Percentiles rank a stretch among this genome's conserved stretches.
Evolutionary conservation across 2,888 invertebrate species (phyloP).

Genomic region (Diarsia rubi): DNA sequence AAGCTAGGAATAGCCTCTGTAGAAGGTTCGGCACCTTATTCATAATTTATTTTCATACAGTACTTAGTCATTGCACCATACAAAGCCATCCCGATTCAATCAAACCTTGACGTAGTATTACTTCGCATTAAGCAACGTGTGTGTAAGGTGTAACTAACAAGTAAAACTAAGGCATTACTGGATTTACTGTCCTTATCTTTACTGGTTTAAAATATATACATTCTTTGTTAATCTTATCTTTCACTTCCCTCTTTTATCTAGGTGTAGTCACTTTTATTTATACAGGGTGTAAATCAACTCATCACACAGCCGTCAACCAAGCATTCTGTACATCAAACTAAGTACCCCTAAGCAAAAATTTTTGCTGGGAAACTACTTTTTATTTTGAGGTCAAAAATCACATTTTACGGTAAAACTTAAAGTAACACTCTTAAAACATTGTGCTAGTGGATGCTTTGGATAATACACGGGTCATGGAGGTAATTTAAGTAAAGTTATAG

Average conservation of each 20-base stretch:
- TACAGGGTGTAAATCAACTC: no score
- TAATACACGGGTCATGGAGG: no score
- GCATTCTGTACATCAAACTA: no score
- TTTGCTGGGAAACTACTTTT: no score
- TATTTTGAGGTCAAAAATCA: no score
- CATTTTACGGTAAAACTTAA: no score
- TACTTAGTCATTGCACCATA: constrained; percentile 8
- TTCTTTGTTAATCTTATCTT: constrained; percentile 1
- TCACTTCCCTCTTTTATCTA: not conserved
- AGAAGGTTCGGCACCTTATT: not conserved
- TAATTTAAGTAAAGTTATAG: no score
- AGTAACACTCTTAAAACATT: no score
- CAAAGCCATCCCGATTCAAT: not conserved
- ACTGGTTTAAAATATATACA: not conserved
- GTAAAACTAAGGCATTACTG: not conserved
- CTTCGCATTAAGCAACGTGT: not conserved
- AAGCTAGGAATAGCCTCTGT: not conserved
- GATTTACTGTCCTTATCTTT: constrained; percentile 5
- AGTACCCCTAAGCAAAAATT: no score
- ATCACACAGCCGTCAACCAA: no score
- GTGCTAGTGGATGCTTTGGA: no score
- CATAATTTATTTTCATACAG: not conserved
- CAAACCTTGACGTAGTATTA: constrained; percentile 1
- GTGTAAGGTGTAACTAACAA: not conserved
- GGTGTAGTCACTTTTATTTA: not conserved